Base-by-base conservation (phyloP, 2,797 vertebrate species). In the Poeciliopsis gracilis region DNA sequence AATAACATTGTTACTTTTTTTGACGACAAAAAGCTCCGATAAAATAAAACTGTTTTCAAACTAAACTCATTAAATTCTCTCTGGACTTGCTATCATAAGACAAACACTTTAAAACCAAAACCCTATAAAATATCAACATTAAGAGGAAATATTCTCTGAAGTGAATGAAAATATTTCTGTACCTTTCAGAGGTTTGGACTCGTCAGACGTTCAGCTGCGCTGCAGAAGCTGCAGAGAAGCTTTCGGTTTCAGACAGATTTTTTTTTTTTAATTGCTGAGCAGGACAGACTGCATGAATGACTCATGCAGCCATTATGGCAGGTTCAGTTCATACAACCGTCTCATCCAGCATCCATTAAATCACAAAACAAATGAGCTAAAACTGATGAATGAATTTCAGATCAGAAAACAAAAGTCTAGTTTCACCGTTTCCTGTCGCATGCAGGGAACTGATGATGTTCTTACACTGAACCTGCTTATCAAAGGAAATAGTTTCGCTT, bases 321-420 rank as follows among this genome's bases (percentile, higher is more conserved):
- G 7, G 38, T 41, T 70, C 3, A 0, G 5, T 67, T 69, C 25
- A 25, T 11, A 41, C 4, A 4, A 0, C 2, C 2, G 15, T 38
- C 18, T 38, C 20, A 1, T 43, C 38, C 38, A n/a, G 0, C 11
- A 25, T 7, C 18, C n/a, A 15, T 43, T n/a, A n/a, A 69, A 36
- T n/a, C 23, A 43, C 9, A 0, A 63, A 57, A 61, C 16, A 36
- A 45, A 12, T 3, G 0, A 5, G 1, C 23, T 6, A 2, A 69
- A 69, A 18, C 10, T 23, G 0, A 38, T 43, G 2, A 67, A 43
- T 13, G 15, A 1, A 69, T 25, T 41, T 23, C 33, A 4, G 2
- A 33, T 9, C 15, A 66, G 57, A 41, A 67, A n/a, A 16, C 25
- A 16, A 70, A 43, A 2, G 12, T 43, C 4, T 45, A 15, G 6